Percentiles rank a stretch among this genome's conserved stretches.
phyloP scores from a whole-genome alignment of 2,888 invertebrate genomes.

The Ophioninae sp. region DNA sequence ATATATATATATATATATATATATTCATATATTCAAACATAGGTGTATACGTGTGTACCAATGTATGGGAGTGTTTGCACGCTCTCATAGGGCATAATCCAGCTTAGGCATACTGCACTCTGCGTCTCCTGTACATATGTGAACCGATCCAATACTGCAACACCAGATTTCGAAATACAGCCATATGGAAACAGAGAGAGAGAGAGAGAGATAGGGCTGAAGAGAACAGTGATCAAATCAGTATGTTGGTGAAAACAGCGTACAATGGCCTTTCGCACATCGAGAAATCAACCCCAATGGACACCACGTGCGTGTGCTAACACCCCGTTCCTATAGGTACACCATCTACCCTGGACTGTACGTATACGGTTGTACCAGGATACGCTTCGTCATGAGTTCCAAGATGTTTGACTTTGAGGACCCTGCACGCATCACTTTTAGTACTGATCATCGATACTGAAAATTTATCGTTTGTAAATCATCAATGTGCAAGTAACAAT shows the following conservation, averaged over 20 bases:
- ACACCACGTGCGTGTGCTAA: constrained; percentile 74
- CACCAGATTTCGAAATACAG: constrained; percentile 53
- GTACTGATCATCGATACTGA: too few species aligned
- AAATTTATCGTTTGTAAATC: too few species aligned
- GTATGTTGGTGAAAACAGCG: constrained; percentile 41
- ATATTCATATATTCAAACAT: background rate
- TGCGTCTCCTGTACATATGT: constrained; percentile 43
- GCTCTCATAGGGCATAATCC: constrained; percentile 2
- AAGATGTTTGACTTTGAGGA: too few species aligned
- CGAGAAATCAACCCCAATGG: constrained; percentile 70
- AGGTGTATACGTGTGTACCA: background rate
- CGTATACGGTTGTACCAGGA: background rate
- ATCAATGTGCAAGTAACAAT: too few species aligned
- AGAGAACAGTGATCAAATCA: constrained; percentile 46
- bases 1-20: constrained; percentile 1
- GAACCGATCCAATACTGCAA: constrained; percentile 55
- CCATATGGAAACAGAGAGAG: constrained; percentile 34
- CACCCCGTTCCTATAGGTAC: constrained; percentile 68
- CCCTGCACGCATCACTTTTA: too few species aligned
- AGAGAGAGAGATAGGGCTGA: background rate
- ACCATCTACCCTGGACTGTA: constrained; percentile 21
- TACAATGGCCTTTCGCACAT: constrained; percentile 69
- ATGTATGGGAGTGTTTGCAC: too few species aligned
- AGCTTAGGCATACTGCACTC: constrained; percentile 32
- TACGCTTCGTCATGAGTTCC: background rate